These are phyloP conservation scores for Brachystomella parvula DNA, from an alignment of 1,140 invertebrate species.

Conservation along the genomic window DNA sequence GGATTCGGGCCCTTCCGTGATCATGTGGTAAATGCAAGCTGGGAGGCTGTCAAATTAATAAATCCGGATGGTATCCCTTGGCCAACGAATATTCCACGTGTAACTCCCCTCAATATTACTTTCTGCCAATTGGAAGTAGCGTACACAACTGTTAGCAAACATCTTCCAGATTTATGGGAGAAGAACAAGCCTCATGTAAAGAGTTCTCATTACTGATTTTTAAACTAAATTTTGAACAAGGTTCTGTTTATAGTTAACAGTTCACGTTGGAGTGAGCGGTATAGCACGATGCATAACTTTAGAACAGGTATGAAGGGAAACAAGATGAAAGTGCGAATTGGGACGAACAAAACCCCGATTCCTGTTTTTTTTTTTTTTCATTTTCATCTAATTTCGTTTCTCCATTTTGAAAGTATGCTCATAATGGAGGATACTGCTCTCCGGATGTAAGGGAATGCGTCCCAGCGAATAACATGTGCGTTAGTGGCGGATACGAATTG, in stretches of 20 bases:
- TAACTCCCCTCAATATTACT: background rate
- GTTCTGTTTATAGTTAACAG: slow-evolving; percentile 42
- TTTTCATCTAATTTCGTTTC: no score
- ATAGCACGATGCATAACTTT: slow-evolving; percentile 45
- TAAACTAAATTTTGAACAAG: slow-evolving; percentile 8
- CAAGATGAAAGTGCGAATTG: no score
- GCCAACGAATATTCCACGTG: slow-evolving; percentile 17
- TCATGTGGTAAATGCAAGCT: slow-evolving; percentile 46
- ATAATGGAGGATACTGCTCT: slow-evolving; percentile 45
- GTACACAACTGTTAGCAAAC: slow-evolving; percentile 40
- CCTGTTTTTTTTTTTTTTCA: no score
- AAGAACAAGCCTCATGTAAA: slow-evolving; percentile 41
- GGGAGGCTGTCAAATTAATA: slow-evolving; percentile 43
- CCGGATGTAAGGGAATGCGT: slow-evolving; percentile 44
- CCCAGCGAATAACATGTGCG: slow-evolving; percentile 40
- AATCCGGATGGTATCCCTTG: slow-evolving; percentile 32
- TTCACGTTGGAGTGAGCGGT: slow-evolving; percentile 50
- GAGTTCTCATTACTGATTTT: background rate
- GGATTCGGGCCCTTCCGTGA: slow-evolving; percentile 48
- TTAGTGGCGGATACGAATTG: slow-evolving; percentile 38
- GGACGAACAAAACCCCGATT: no score
- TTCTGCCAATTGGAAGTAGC: slow-evolving; percentile 36
- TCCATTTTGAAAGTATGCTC: no score
- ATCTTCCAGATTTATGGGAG: slow-evolving; percentile 41
- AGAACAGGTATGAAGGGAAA: no score